Evolutionary conservation across 2,888 invertebrate species (phyloP).

Genomic region (Hydraecia micacea): DNA sequence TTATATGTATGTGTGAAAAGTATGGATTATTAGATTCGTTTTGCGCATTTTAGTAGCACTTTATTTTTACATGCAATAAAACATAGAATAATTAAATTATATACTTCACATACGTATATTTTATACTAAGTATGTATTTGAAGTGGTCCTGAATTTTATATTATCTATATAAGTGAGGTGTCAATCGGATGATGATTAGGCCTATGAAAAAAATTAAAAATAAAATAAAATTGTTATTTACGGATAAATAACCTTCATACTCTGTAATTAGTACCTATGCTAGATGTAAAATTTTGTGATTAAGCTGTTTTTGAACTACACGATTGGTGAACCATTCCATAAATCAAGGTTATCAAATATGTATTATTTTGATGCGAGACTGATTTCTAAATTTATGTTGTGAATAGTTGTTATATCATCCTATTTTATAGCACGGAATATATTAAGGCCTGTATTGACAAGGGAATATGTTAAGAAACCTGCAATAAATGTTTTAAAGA

Average conservation of each 20-base stretch:
- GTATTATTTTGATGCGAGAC: slow-evolving; percentile 63
- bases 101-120: slow-evolving; percentile 30
- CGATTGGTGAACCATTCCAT: slow-evolving; percentile 61
- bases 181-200: slow-evolving; percentile 41
- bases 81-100: slow-evolving; percentile 10
- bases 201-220: slow-evolving; percentile 50
- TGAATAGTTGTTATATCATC: slow-evolving; percentile 43
- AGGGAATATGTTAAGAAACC: not conserved
- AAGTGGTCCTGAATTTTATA: slow-evolving; percentile 29
- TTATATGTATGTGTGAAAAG: slow-evolving; percentile 1
- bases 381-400: slow-evolving; percentile 61
- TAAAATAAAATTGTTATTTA: slow-evolving; percentile 54
- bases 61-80: slow-evolving; percentile 45
- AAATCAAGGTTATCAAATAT: slow-evolving; percentile 46
- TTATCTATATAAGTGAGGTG: slow-evolving; percentile 20
- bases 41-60: slow-evolving; percentile 41
- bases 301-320: slow-evolving; percentile 35
- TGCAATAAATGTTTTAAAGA: slow-evolving; percentile 6
- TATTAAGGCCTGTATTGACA: slow-evolving; percentile 34
- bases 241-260: slow-evolving; percentile 22
- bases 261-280: slow-evolving; percentile 51
- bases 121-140: slow-evolving; percentile 26
- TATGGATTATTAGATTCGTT: slow-evolving; percentile 19
- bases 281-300: slow-evolving; percentile 40
- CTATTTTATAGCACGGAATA: slow-evolving; percentile 44